These are phyloP conservation scores for Amphipoea oculea DNA, from an alignment of 2,888 invertebrate species.

Conservation along the genomic window DNA sequence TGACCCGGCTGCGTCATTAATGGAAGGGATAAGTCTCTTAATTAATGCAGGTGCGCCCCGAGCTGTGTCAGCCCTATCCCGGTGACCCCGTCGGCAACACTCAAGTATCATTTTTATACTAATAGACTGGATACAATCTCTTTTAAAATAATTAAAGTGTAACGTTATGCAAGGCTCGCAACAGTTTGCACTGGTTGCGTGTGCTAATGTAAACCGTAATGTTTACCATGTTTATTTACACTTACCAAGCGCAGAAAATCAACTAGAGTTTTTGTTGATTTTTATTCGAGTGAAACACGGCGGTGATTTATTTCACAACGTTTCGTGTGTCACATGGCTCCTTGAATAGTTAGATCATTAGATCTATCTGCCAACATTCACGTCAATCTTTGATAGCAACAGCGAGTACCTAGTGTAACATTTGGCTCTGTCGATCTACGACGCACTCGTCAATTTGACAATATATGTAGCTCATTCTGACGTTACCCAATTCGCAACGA, in stretches of 20 bases:
- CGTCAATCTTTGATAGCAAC: constrained; percentile 62
- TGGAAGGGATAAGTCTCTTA: constrained; percentile 80
- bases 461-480: constrained; percentile 65
- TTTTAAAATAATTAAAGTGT: constrained; percentile 50
- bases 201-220: constrained; percentile 30
- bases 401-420: constrained; percentile 40
- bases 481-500: constrained; percentile 63
- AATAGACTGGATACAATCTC: constrained; percentile 50
- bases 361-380: constrained; percentile 65
- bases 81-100: constrained; percentile 63
- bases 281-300: constrained; percentile 38
- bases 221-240: constrained; percentile 32
- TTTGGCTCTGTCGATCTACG: constrained; percentile 58
- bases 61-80: constrained; percentile 69
- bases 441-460: constrained; percentile 63
- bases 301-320: constrained; percentile 58
- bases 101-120: constrained; percentile 58
- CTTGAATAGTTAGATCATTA: constrained; percentile 47
- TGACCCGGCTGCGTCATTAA: constrained; percentile 72
- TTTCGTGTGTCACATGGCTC: constrained; percentile 51
- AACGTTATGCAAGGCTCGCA: constrained; percentile 38
- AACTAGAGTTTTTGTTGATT: constrained; percentile 32
- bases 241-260: constrained; percentile 15
- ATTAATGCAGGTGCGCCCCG: constrained; percentile 79
- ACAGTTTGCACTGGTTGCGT: constrained; percentile 37